These are phyloP conservation scores for Holothuria scabra DNA, from an alignment of 53 echinoderm and acorn worm genomes.

Conservation along the genomic window DNA sequence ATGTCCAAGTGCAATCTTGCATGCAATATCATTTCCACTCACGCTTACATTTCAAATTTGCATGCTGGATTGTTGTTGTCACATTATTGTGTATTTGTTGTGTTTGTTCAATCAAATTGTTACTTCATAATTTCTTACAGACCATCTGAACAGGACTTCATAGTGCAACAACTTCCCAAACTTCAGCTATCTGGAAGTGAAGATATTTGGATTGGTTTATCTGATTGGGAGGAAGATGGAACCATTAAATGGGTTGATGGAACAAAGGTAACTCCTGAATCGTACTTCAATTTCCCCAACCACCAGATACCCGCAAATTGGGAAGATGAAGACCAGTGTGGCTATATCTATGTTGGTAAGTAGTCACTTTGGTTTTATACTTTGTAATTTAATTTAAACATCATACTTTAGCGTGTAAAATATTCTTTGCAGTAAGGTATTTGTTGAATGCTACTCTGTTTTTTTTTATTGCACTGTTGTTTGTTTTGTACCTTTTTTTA, in stretches of 20 bases:
- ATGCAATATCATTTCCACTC: too few relatives aligned
- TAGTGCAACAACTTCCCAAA: conserved; percentile 55
- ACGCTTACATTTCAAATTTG: too few relatives aligned
- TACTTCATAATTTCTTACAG: conserved; percentile 5
- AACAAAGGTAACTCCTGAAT: conserved; percentile 1
- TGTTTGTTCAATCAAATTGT: too few relatives aligned
- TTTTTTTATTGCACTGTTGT: too few relatives aligned
- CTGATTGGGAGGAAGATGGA: conserved; percentile 66
- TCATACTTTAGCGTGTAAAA: too few relatives aligned
- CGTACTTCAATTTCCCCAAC: conserved; percentile 66
- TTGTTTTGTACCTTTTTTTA: too few relatives aligned
- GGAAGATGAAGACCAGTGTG: conserved; percentile 54
- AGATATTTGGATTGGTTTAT: conserved; percentile 68
- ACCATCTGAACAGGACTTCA: conserved; percentile 67
- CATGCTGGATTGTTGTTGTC: too few relatives aligned
- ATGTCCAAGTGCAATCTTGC: too few relatives aligned
- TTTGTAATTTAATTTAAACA: too few relatives aligned
- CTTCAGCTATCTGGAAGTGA: conserved; percentile 55
- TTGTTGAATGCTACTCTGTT: too few relatives aligned
- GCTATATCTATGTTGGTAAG: conserved; percentile 67
- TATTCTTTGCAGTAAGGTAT: too few relatives aligned
- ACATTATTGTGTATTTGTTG: too few relatives aligned
- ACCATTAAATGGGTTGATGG: conserved; percentile 67
- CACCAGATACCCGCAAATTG: conserved; percentile 42
- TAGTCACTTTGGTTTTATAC: neutral